These are phyloP conservation scores for Lutjanus campechanus DNA, from an alignment of 2,797 vertebrate species.

Conservation along the genomic window DNA sequence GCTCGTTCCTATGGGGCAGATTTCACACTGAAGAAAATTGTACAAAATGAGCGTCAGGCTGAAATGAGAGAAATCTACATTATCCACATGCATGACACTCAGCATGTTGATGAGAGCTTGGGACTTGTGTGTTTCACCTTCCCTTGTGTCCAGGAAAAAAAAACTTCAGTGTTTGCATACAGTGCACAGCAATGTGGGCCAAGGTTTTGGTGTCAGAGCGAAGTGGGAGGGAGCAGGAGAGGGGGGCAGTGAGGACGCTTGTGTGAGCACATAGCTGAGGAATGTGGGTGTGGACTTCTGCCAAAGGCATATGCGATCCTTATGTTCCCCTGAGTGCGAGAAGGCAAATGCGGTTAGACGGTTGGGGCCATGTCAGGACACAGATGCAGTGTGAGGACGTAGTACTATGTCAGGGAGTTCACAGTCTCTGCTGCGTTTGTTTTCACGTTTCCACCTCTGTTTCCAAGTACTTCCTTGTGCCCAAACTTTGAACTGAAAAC, in stretches of 20 bases:
- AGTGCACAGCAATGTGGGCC: slow-evolving; percentile 65
- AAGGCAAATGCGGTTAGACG: slow-evolving; percentile 68
- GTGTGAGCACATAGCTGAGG: slow-evolving; percentile 81
- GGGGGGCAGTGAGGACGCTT: slow-evolving; percentile 54
- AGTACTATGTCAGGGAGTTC: slow-evolving; percentile 56
- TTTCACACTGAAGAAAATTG: slow-evolving; percentile 18
- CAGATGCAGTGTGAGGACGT: slow-evolving; percentile 57
- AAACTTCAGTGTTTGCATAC: slow-evolving; percentile 55
- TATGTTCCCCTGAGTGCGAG: slow-evolving; percentile 79
- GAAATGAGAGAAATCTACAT: slow-evolving; percentile 10
- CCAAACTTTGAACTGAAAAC: slow-evolving; percentile 20
- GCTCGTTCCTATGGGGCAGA: background rate
- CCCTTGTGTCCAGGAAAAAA: slow-evolving; percentile 14
- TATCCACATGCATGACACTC: slow-evolving; percentile 8
- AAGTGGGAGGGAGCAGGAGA: slow-evolving; percentile 48
- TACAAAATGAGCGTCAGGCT: slow-evolving; percentile 15
- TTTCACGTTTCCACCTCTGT: slow-evolving; percentile 4
- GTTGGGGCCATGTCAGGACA: slow-evolving; percentile 81
- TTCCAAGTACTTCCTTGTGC: slow-evolving; percentile 39
- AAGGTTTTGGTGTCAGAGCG: slow-evolving; percentile 74
- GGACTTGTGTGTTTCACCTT: slow-evolving; percentile 30
- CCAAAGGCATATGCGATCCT: slow-evolving; percentile 86
- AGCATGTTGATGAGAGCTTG: background rate
- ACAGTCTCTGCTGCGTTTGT: slow-evolving; percentile 30
- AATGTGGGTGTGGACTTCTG: slow-evolving; percentile 83